Evolutionary conservation across 1,140 invertebrate genomes (phyloP).

Genomic region (Octopus sinensis): DNA sequence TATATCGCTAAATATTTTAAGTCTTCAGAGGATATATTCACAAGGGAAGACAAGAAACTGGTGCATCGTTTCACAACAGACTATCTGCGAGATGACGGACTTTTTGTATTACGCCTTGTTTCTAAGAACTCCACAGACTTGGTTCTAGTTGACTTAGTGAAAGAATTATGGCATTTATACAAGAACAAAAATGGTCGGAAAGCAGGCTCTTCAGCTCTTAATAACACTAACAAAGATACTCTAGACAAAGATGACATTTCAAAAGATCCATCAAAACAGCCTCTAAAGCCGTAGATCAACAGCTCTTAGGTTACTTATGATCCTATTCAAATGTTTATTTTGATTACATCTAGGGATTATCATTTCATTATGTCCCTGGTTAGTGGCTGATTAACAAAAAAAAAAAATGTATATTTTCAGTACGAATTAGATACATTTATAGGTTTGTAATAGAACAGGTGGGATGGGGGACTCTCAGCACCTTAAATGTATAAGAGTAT

Average conservation of each 20-base stretch:
- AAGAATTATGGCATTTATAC: conserved; percentile 39
- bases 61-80: conserved; percentile 28
- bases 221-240: neutral
- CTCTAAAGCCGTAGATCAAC: neutral
- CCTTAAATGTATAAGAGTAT: too few relatives aligned
- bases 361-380: too few relatives aligned
- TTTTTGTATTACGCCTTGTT: conserved; percentile 42
- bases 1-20: conserved; percentile 54
- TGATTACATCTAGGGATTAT: too few relatives aligned
- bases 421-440: too few relatives aligned
- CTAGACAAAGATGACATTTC: neutral
- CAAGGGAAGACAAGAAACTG: conserved; percentile 24
- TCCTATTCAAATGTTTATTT: too few relatives aligned
- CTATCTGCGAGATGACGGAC: conserved; percentile 38
- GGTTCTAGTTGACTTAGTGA: conserved; percentile 37
- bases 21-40: conserved; percentile 26
- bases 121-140: conserved; percentile 41
- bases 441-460: too few relatives aligned
- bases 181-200: conserved; percentile 22
- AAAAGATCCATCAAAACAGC: neutral
- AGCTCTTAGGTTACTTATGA: too few relatives aligned
- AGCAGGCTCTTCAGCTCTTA: neutral
- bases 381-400: too few relatives aligned
- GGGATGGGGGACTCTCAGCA: too few relatives aligned
- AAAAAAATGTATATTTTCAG: too few relatives aligned